Base-by-base conservation (phyloP, 2,888 invertebrate genomes). In the Seira musarum region DNA sequence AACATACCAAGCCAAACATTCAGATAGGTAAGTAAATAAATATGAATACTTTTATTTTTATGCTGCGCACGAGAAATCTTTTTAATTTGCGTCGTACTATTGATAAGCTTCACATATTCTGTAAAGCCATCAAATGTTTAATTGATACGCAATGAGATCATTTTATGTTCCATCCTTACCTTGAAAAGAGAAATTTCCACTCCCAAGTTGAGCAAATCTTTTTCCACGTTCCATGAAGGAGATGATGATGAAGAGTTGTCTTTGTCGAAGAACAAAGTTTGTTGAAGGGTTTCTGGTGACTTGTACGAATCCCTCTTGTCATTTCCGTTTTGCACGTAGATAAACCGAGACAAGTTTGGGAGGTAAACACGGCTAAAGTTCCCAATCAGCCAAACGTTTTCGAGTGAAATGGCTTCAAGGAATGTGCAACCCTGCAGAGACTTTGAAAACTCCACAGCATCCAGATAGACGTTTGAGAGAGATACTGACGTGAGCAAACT, bases 231-330 rank as follows among this genome's bases (percentile, higher is more conserved):
- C 79, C 79, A 79, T 10, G 25, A 13, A n/a, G n/a, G n/a, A n/a
- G n/a, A n/a, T n/a, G n/a, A n/a, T n/a, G 63, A n/a, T 6, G 72
- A 67, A n/a, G 35, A 8, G 1, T 25, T 13, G 1, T 0, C 13
- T 30, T 60, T 61, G 6, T 79, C 79, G 49, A 79, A 79, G 22
- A 79, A 79, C 49, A 79, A 30, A 15, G 73, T 73, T 30, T 24
- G n/a, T 30, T 73, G 35, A 0, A 79, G 35, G 10, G 66, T 61
- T n/a, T 22, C 71, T 13, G 64, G 68, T 17, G 79, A 67, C 49
- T 79, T 79, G 60, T 79, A 79, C 1, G 68, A 73, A 53, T 79
- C 79, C 19, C 73, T 64, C 35, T 67, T 73, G 35, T 73, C 73
- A 64, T 73, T 25, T 17, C 66, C 40, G 30, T 73, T 40, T 79